A percentile compares a stretch with the other conserved stretches of the same genome.
phyloP scores from a whole-genome alignment of 2,888 invertebrate genomes.

The Pyrgus malvae region DNA sequence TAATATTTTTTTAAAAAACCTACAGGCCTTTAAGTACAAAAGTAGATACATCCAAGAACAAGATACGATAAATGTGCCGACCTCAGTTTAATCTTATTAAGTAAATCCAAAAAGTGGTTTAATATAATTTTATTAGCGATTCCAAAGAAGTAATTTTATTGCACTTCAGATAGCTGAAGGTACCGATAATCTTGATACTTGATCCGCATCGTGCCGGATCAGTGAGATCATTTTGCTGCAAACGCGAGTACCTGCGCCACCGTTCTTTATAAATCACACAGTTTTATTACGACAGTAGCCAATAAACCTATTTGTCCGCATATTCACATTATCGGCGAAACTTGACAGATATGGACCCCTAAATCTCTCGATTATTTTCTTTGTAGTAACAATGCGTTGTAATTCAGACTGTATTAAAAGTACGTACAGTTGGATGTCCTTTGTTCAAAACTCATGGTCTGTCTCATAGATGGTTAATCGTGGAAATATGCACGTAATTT shows the following conservation, averaged over 20 bases:
- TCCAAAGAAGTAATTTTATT: neutral
- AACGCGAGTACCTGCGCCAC: constrained; percentile 44
- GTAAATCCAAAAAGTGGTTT: too few relatives aligned
- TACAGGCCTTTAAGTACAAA: too few relatives aligned
- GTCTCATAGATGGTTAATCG: constrained; percentile 47
- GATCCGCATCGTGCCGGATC: constrained; percentile 38
- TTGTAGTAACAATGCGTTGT: constrained; percentile 39
- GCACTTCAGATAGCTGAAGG: neutral
- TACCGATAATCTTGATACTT: constrained; percentile 34
- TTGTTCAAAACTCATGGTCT: constrained; percentile 1
- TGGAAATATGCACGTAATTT: constrained; percentile 54
- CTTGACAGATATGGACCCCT: constrained; percentile 68
- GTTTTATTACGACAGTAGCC: constrained; percentile 68
- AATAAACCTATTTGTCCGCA: constrained; percentile 75
- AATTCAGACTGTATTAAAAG: constrained; percentile 38
- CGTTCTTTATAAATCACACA: constrained; percentile 60
- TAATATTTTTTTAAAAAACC: too few relatives aligned
- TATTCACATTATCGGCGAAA: constrained; percentile 68
- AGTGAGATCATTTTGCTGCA: constrained; percentile 45
- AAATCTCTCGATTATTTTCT: constrained; percentile 70
- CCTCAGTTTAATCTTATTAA: too few relatives aligned
- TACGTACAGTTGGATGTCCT: constrained; percentile 35
- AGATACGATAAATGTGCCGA: too few relatives aligned
- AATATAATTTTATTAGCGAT: too few relatives aligned
- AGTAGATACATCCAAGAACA: too few relatives aligned